phyloP scores from a whole-genome alignment of 2,113 vertebrate species.

The Notothenia rossii region DNA sequence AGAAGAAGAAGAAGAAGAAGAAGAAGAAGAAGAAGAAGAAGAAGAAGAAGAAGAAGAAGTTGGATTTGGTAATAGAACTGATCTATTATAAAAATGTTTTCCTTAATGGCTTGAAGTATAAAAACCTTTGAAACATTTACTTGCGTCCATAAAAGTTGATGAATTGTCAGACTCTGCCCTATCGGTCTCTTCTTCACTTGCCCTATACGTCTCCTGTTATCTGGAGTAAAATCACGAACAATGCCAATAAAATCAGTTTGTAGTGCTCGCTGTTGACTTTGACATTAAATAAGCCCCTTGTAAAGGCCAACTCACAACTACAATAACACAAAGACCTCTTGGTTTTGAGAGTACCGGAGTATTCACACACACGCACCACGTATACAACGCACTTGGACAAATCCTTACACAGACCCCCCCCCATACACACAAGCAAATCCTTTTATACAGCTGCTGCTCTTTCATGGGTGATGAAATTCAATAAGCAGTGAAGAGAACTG shows the following conservation, averaged over 20 bases:
- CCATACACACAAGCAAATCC: slow-evolving; percentile 42
- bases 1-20: not conserved
- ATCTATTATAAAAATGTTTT: not conserved
- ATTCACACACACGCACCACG: not conserved
- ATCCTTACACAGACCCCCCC: slow-evolving; percentile 11
- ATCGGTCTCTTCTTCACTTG: slow-evolving; percentile 47
- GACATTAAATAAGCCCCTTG: slow-evolving; percentile 72
- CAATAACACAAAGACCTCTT: slow-evolving; percentile 74
- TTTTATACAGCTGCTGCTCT: slow-evolving; percentile 69
- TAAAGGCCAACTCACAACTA: slow-evolving; percentile 73
- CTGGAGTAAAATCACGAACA: slow-evolving; percentile 67
- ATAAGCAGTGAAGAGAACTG: slow-evolving; percentile 82
- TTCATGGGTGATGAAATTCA: slow-evolving; percentile 84
- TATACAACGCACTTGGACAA: not conserved
- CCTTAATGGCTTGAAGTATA: slow-evolving; percentile 12
- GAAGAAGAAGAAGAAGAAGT: not conserved
- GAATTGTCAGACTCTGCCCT: slow-evolving; percentile 13
- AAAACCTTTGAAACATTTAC: slow-evolving; percentile 42
- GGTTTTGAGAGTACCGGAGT: slow-evolving; percentile 7
- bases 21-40: not conserved
- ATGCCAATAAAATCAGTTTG: slow-evolving; percentile 76
- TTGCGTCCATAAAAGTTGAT: slow-evolving; percentile 29
- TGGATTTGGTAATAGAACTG: not conserved
- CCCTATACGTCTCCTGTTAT: slow-evolving; percentile 56
- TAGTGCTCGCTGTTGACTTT: slow-evolving; percentile 69